These are phyloP conservation scores for Metridium senile DNA, from an alignment of 92 coral and sea anemone species.

Conservation along the genomic window DNA sequence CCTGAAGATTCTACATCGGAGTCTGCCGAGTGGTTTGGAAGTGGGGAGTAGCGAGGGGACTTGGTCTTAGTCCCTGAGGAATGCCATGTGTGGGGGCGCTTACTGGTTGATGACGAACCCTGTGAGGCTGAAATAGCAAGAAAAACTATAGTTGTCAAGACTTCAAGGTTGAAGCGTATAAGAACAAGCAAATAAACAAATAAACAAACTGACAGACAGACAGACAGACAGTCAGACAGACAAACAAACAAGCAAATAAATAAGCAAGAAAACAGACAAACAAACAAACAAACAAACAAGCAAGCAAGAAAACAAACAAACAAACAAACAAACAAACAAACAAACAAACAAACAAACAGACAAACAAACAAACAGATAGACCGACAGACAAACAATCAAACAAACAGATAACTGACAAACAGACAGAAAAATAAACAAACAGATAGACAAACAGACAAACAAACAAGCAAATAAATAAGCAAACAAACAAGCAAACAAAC, in stretches of 20 bases:
- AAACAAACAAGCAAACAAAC: background rate
- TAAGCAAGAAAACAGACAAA: background rate
- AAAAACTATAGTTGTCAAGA: background rate
- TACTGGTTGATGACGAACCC: background rate
- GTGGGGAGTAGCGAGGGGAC: conserved; percentile 14
- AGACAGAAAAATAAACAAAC: background rate
- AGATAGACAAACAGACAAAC: background rate
- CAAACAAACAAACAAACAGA: background rate
- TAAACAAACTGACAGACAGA: background rate
- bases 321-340: background rate
- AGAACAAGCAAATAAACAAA: background rate
- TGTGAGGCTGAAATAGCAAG: conserved; percentile 6
- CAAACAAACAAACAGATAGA: background rate
- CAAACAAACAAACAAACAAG: background rate
- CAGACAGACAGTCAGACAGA: background rate
- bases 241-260: background rate
- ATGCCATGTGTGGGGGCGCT: conserved; percentile 46
- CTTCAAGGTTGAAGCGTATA: background rate
- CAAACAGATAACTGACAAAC: background rate
- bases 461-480: background rate
- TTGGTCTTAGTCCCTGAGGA: conserved; percentile 21
- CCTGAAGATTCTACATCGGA: conserved; percentile 64
- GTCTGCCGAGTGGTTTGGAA: conserved; percentile 12
- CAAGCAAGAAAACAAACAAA: background rate
- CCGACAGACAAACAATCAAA: background rate